phyloP scores from a whole-genome alignment of 1,140 invertebrate species.

The Drosophila nigrodunni region DNA sequence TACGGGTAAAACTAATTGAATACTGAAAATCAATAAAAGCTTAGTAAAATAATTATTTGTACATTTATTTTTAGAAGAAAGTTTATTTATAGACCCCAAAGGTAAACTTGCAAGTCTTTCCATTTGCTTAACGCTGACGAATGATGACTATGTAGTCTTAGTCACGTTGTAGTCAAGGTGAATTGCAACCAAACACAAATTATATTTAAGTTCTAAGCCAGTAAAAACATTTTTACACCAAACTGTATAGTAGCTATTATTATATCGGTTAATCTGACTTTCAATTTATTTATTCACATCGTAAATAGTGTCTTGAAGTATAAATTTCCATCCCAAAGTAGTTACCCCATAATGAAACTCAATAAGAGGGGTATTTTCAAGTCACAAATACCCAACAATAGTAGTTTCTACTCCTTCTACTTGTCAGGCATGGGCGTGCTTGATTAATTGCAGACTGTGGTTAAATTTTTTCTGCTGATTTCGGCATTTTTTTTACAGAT shows the following conservation, averaged over 20 bases:
- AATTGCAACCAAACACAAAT: too few species aligned
- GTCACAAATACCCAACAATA: slow-evolving; percentile 35
- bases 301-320: too few species aligned
- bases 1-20: too few species aligned
- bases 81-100: not conserved
- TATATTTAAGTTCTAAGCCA: too few species aligned
- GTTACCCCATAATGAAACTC: not conserved
- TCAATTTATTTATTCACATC: too few species aligned
- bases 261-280: too few species aligned
- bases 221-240: too few species aligned
- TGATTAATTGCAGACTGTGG: slow-evolving; percentile 77
- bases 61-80: not conserved
- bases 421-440: slow-evolving; percentile 50
- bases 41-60: not conserved
- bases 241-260: too few species aligned
- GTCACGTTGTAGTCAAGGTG: too few species aligned
- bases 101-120: too few species aligned
- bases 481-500: slow-evolving; percentile 51
- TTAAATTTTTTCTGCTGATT: slow-evolving; percentile 71
- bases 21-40: too few species aligned
- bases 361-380: slow-evolving; percentile 27
- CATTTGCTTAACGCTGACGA: not conserved
- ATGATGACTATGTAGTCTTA: not conserved
- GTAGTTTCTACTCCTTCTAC: slow-evolving; percentile 28
- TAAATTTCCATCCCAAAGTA: too few species aligned